A percentile compares a stretch with the other conserved stretches of the same genome.
Evolutionary conservation across 2,888 invertebrate genomes (phyloP).

Genomic region (Heliconius hortense): DNA sequence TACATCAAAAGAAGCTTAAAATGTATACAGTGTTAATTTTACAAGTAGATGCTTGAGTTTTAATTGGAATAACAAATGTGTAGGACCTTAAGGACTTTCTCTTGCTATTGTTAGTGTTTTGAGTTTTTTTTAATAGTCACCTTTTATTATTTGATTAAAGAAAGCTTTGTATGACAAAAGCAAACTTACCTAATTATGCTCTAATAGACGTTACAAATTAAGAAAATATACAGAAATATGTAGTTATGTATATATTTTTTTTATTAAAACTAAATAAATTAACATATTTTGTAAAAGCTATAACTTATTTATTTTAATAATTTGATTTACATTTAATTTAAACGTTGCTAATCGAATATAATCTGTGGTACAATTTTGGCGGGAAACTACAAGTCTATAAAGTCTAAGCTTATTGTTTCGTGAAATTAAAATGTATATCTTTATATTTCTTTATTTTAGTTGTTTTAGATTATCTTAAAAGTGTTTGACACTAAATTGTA

Average conservation of each 20-base stretch:
- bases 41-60: constrained; percentile 53
- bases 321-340: background rate
- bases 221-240: background rate
- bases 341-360: background rate
- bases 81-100: constrained; percentile 57
- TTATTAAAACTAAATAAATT: background rate
- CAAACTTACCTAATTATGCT: background rate
- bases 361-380: constrained; percentile 5
- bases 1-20: constrained; percentile 5
- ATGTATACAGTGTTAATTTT: constrained; percentile 29
- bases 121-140: constrained; percentile 36
- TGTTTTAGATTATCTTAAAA: constrained; percentile 4
- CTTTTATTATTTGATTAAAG: constrained; percentile 53
- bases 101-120: constrained; percentile 48
- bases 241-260: background rate
- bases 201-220: background rate
- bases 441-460: background rate
- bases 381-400: background rate
- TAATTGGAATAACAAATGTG: constrained; percentile 55
- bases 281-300: background rate
- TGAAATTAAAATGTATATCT: background rate
- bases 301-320: background rate
- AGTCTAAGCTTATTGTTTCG: background rate
- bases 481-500: background rate
- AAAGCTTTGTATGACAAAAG: constrained; percentile 42